Percentiles rank a stretch among this genome's conserved stretches.
phyloP scores from a whole-genome alignment of 2,888 invertebrate genomes.

The Cosmorhoe ocellata region DNA sequence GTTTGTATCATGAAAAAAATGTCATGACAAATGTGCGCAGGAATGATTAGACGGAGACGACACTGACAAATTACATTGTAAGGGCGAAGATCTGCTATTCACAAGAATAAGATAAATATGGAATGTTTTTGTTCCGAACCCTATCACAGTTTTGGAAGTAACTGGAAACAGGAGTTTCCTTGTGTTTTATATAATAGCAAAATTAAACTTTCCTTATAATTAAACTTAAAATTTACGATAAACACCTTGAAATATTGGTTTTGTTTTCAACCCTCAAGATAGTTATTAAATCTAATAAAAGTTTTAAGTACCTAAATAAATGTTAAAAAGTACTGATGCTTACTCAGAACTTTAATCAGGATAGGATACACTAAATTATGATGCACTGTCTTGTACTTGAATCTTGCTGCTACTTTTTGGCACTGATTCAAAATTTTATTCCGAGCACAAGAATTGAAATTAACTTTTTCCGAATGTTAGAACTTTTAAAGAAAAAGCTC shows the following conservation, averaged over 20 bases:
- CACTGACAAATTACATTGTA: conserved; percentile 62
- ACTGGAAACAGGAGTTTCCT: conserved; percentile 36
- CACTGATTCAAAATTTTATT: conserved; percentile 17
- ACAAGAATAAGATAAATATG: conserved; percentile 65
- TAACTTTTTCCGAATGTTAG: conserved; percentile 11
- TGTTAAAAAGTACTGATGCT: too few relatives aligned
- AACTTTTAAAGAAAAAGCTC: background rate
- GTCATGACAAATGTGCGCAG: conserved; percentile 60
- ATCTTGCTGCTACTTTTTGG: conserved; percentile 15
- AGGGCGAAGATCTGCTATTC: conserved; percentile 66
- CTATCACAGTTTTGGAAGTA: conserved; percentile 41
- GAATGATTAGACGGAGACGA: conserved; percentile 66
- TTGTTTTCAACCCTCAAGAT: too few relatives aligned
- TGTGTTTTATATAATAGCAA: background rate
- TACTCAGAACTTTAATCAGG: background rate
- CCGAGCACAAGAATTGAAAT: conserved; percentile 9
- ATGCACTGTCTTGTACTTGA: conserved; percentile 1
- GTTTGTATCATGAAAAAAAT: conserved; percentile 41
- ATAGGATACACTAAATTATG: conserved; percentile 2
- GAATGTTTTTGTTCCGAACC: conserved; percentile 50
- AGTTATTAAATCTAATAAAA: too few relatives aligned
- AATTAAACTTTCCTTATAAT: background rate
- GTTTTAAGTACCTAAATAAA: background rate
- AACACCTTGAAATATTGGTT: too few relatives aligned
- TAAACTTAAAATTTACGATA: too few relatives aligned